Percentiles rank a stretch among this genome's conserved stretches.
These are phyloP conservation scores for Tetranychus piercei DNA, from an alignment of 2,888 invertebrate species.

Conservation along the genomic window DNA sequence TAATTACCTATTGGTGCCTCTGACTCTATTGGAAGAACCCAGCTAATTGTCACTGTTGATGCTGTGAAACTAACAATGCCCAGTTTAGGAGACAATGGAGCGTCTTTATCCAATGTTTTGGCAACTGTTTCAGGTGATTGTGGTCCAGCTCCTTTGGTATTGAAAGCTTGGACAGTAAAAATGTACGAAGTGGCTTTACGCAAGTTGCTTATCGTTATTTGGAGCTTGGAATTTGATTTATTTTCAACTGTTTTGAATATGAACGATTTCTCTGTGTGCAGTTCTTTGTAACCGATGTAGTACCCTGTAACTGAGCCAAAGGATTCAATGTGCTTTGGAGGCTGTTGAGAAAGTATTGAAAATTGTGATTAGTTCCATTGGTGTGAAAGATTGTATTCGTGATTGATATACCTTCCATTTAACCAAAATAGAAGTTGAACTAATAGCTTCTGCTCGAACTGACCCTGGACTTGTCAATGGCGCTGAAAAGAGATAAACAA, in stretches of 20 bases:
- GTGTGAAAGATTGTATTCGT: too few species aligned
- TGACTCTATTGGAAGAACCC: not conserved
- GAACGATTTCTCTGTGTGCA: conserved; percentile 27
- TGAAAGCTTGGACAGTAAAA: conserved; percentile 34
- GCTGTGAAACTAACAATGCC: not conserved
- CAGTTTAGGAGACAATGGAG: conserved; percentile 10
- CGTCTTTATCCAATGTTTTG: conserved; percentile 12
- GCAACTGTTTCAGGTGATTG: not conserved
- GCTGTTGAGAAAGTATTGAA: not conserved
- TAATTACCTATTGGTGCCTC: not conserved
- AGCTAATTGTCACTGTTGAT: conserved; percentile 2
- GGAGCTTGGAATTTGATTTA: conserved; percentile 19
- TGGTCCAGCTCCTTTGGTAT: conserved; percentile 31
- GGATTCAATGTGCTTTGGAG: conserved; percentile 11
- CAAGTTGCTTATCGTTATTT: conserved; percentile 24
- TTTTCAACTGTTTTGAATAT: conserved; percentile 28
- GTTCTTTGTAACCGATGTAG: conserved; percentile 33
- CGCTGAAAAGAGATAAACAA: not conserved
- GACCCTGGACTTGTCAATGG: conserved; percentile 29
- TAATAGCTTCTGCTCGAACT: conserved; percentile 31
- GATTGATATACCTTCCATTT: conserved; percentile 29
- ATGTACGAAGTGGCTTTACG: conserved; percentile 31
- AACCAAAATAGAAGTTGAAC: conserved; percentile 33
- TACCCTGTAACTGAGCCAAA: conserved; percentile 31
- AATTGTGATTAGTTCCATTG: not conserved